These are phyloP conservation scores for Cinclus mexicanus DNA, from an alignment of 2,113 vertebrate species.

Conservation along the genomic window DNA sequence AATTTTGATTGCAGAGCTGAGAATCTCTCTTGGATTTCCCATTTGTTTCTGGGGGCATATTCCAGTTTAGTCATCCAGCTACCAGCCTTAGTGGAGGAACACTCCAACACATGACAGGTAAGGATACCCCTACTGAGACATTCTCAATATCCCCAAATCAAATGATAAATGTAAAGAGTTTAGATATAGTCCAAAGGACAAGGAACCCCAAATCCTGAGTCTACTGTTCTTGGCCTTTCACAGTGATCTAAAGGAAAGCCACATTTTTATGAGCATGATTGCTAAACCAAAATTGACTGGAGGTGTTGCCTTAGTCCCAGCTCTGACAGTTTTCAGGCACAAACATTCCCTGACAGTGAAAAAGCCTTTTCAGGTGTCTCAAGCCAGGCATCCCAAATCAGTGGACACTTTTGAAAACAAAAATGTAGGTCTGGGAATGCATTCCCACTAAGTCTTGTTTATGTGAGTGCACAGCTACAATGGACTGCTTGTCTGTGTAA, in stretches of 20 bases:
- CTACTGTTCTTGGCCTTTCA: conserved; percentile 17
- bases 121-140: not conserved
- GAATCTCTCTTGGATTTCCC: not conserved
- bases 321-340: conserved; percentile 2
- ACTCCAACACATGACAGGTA: not conserved
- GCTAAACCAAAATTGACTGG: not conserved
- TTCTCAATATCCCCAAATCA: not conserved
- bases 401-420: conserved; percentile 53
- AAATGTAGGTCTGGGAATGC: conserved; percentile 15
- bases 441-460: conserved; percentile 38
- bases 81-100: not conserved
- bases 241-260: not conserved
- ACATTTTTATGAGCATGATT: not conserved
- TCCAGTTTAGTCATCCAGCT: not conserved
- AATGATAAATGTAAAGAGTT: not conserved
- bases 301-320: not conserved
- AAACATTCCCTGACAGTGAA: conserved; percentile 21
- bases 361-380: conserved; percentile 62
- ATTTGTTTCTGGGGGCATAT: not conserved
- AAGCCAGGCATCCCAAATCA: conserved; percentile 46
- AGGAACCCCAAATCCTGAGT: not conserved
- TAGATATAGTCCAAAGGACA: not conserved
- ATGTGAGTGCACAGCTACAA: conserved; percentile 2
- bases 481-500: conserved; percentile 29
- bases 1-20: not conserved